Conservation (phyloP, 2,888 invertebrate species). For the Cephalotes varians region DNA sequence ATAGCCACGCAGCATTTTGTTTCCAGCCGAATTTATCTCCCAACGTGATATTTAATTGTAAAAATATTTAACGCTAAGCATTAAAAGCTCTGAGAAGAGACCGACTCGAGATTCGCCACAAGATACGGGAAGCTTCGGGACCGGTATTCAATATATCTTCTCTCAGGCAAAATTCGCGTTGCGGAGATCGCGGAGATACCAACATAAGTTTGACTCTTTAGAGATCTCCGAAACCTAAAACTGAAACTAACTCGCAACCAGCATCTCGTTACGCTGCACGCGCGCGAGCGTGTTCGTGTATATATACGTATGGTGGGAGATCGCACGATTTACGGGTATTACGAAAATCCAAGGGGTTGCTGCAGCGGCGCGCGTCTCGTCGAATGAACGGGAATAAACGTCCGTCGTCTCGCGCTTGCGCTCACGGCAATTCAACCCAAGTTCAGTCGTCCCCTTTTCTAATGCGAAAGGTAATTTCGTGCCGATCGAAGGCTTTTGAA, state of each 20-base stretch:
- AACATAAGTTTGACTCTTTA: constrained; percentile 12
- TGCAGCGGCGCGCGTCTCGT: constrained; percentile 8
- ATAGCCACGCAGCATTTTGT: neutral
- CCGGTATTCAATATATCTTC: neutral
- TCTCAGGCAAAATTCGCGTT: neutral
- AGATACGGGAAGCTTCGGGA: neutral
- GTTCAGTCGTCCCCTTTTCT: constrained; percentile 43
- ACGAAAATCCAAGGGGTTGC: constrained; percentile 40
- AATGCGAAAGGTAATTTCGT: constrained; percentile 63
- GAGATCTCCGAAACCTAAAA: constrained; percentile 12
- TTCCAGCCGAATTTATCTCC: neutral
- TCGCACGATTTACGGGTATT: constrained; percentile 48
- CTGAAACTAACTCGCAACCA: constrained; percentile 21
- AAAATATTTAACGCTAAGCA: constrained; percentile 4
- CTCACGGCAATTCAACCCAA: constrained; percentile 52
- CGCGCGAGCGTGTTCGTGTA: neutral
- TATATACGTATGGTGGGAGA: neutral
- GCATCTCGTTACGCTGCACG: constrained; percentile 13
- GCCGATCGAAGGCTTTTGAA: constrained; percentile 57
- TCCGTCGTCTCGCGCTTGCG: constrained; percentile 48
- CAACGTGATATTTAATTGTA: neutral
- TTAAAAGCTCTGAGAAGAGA: neutral
- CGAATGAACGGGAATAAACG: constrained; percentile 54
- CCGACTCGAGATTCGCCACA: neutral
- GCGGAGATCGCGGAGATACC: neutral